Conservation (phyloP, 2,888 invertebrate genomes). For the Myopa testacea region DNA sequence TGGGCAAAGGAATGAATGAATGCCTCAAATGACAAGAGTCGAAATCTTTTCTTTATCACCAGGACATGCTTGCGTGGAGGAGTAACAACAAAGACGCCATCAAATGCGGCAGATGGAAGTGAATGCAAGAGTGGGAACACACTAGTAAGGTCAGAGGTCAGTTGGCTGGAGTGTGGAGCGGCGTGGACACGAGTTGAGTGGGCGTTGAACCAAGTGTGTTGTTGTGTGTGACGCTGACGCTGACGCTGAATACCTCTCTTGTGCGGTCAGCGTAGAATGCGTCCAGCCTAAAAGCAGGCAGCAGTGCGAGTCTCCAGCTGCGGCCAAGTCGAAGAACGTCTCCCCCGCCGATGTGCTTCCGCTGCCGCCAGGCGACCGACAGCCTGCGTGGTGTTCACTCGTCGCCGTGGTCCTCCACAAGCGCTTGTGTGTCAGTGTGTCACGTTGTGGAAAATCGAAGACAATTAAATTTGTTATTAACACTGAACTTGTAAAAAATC, state of each 20-base stretch:
- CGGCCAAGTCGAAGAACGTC: neutral
- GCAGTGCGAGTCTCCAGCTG: neutral
- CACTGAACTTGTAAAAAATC: conserved; percentile 51
- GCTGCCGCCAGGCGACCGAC: neutral
- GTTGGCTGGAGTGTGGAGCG: neutral
- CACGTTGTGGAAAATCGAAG: conserved; percentile 48
- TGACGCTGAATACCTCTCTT: no score
- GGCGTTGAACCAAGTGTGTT: neutral
- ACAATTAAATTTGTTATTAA: conserved; percentile 64
- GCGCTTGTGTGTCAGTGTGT: conserved; percentile 37
- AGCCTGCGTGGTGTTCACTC: neutral
- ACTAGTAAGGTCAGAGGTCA: no score
- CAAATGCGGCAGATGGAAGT: no score
- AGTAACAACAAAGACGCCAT: no score
- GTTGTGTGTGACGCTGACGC: no score
- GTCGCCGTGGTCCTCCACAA: neutral
- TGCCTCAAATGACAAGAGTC: no score
- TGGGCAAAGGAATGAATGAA: no score
- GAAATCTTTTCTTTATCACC: no score
- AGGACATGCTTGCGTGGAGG: no score
- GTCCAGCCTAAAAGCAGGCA: neutral
- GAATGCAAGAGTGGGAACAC: no score
- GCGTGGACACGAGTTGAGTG: neutral
- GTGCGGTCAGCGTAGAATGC: no score
- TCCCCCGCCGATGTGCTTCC: no score